These are phyloP conservation scores for Anarhynchus alexandrinus DNA, from an alignment of 2,113 vertebrate genomes.

Conservation along the genomic window DNA sequence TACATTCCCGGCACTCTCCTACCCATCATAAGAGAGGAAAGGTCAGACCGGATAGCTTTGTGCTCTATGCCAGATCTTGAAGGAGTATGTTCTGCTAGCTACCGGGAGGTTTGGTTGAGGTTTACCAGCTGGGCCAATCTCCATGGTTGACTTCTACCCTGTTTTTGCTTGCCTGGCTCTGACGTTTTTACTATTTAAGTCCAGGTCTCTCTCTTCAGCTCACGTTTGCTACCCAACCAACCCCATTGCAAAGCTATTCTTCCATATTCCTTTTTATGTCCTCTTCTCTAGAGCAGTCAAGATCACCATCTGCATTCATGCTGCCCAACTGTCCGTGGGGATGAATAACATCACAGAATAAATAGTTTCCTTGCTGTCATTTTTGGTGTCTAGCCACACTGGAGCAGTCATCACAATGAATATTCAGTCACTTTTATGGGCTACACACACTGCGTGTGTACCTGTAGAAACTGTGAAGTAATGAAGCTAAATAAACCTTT, in stretches of 20 bases:
- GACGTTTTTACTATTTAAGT: neutral
- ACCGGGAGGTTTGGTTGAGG: neutral
- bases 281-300: neutral
- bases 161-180: neutral
- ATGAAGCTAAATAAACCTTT: neutral
- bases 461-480: neutral
- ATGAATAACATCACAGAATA: neutral
- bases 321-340: neutral
- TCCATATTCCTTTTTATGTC: neutral
- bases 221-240: neutral
- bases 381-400: neutral
- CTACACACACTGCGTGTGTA: neutral
- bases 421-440: neutral
- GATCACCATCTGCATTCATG: neutral
- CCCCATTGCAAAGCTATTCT: neutral
- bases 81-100: neutral
- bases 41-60: neutral
- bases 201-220: neutral
- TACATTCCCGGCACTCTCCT: fast-evolving
- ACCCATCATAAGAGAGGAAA: neutral
- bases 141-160: neutral
- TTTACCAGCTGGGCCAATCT: neutral
- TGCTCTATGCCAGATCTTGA: neutral
- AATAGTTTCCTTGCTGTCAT: neutral
- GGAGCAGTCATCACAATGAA: neutral